phyloP scores from a whole-genome alignment of 2,113 vertebrate genomes.

The Pseudolaguvia tuberculata region DNA sequence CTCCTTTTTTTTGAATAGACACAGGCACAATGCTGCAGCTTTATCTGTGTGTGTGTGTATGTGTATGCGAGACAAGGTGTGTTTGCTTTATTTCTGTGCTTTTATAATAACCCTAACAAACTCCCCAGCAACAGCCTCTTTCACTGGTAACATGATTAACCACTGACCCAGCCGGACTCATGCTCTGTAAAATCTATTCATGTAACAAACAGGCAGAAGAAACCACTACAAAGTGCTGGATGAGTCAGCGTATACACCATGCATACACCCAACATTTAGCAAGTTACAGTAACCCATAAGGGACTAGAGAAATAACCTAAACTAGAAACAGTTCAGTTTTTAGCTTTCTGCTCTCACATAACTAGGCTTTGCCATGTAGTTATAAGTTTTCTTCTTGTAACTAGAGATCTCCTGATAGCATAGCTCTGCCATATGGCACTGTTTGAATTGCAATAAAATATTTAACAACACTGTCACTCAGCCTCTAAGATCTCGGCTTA shows the following conservation, averaged over 20 bases:
- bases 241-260: conserved; percentile 19
- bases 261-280: conserved; percentile 1
- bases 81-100: conserved; percentile 38
- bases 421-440: conserved; percentile 51
- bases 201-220: conserved; percentile 11
- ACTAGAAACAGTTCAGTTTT: background rate
- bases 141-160: conserved; percentile 37
- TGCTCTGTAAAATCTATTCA: conserved; percentile 26
- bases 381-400: conserved; percentile 42
- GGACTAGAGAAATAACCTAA: background rate
- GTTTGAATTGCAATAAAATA: conserved; percentile 60
- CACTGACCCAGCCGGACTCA: conserved; percentile 1
- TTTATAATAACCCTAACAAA: conserved; percentile 30
- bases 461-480: conserved; percentile 44
- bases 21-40: conserved; percentile 37
- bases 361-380: conserved; percentile 1
- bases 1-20: conserved; percentile 39
- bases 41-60: conserved; percentile 33
- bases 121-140: conserved; percentile 34
- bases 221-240: conserved; percentile 20
- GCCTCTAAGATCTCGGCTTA: conserved; percentile 34
- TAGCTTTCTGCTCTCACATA: conserved; percentile 19
- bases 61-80: conserved; percentile 31
- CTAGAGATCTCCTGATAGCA: conserved; percentile 30
- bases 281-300: background rate